Evolutionary conservation across 1,140 invertebrate genomes (phyloP).

Genomic region (Sarcophaga peregrina): DNA sequence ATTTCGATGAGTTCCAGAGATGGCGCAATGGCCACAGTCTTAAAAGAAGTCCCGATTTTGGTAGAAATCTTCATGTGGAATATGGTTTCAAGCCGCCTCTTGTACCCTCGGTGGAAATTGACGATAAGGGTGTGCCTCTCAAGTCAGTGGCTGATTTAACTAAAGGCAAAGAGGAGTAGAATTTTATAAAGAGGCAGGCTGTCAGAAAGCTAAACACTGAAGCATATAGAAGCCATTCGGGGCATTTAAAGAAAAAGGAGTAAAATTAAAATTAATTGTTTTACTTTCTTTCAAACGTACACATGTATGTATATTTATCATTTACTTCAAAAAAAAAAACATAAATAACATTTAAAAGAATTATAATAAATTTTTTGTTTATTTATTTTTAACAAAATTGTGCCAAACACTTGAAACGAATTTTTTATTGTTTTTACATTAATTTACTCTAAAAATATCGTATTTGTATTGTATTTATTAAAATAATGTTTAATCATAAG

Average conservation of each 20-base stretch:
- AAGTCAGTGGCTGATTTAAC: slow-evolving; percentile 46
- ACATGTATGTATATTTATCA: neutral
- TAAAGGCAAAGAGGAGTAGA: slow-evolving; percentile 37
- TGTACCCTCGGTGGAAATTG: slow-evolving; percentile 82
- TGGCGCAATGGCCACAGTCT: slow-evolving; percentile 60
- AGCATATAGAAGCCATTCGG: neutral
- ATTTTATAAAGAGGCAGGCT: neutral
- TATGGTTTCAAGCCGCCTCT: slow-evolving; percentile 83
- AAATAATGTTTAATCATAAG: neutral
- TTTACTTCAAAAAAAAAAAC: too few species aligned
- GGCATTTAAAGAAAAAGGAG: too few species aligned
- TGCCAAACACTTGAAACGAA: slow-evolving; percentile 1
- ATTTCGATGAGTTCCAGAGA: slow-evolving; percentile 69
- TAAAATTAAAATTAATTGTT: too few species aligned
- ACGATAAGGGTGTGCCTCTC: slow-evolving; percentile 74
- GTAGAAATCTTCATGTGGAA: slow-evolving; percentile 77
- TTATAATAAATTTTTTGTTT: too few species aligned
- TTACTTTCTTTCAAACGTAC: neutral
- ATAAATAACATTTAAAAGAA: too few species aligned
- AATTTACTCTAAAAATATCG: too few species aligned
- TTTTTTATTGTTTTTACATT: neutral
- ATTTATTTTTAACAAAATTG: slow-evolving; percentile 17
- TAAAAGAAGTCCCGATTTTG: slow-evolving; percentile 69
- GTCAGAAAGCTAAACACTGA: neutral
- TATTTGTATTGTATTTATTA: neutral